Percentiles rank a stretch among this genome's conserved stretches.
Evolutionary conservation across 2,888 invertebrate species (phyloP).

Genomic region (Rapana venosa): DNA sequence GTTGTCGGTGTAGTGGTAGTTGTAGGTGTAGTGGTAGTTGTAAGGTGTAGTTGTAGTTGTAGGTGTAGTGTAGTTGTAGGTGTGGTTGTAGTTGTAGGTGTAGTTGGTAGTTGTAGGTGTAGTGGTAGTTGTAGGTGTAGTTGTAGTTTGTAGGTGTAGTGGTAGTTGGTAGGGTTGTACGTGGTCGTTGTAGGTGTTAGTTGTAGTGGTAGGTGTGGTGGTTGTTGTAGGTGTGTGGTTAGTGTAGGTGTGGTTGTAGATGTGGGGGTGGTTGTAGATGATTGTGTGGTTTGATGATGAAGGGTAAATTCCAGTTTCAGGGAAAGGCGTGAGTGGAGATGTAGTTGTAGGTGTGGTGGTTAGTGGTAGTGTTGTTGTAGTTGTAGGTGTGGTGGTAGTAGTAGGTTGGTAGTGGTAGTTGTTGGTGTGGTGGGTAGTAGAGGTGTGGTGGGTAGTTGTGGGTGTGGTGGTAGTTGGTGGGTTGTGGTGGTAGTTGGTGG

Average conservation of each 20-base stretch:
- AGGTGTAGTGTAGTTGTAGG: neutral
- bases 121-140: neutral
- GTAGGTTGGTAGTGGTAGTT: neutral
- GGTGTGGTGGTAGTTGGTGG: neutral
- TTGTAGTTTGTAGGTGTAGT: neutral
- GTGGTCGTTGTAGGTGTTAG: neutral
- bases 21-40: neutral
- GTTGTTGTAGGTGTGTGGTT: neutral
- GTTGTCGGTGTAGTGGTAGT: neutral
- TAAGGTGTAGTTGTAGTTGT: neutral
- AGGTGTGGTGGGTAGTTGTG: neutral
- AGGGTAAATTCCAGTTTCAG: too few species aligned
- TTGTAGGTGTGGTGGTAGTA: neutral
- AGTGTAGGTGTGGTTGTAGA: neutral
- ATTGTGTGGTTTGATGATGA: neutral
- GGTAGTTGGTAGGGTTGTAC: neutral
- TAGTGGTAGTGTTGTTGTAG: neutral
- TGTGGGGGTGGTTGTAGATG: neutral
- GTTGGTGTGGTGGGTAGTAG: neutral
- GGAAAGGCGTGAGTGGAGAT: too few species aligned
- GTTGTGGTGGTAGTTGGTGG: neutral
- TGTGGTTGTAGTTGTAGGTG: neutral
- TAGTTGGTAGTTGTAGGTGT: too few species aligned
- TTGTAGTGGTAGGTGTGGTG: neutral
- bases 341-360: neutral